Evolutionary conservation across 2,113 vertebrate species (phyloP).

Genomic region (Microtus montanus): DNA sequence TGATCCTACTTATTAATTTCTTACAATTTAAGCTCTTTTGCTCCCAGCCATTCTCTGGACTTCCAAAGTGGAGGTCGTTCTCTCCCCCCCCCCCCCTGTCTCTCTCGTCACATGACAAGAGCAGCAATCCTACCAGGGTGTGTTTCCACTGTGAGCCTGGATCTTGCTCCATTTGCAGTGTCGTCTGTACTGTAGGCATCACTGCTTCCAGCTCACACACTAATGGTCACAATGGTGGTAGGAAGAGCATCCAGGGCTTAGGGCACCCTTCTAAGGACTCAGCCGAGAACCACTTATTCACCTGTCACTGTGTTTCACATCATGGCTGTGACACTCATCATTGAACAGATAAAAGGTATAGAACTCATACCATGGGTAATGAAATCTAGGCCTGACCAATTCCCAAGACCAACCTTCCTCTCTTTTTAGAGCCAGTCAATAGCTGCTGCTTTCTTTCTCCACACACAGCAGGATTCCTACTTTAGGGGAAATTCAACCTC

Average conservation of each 20-base stretch:
- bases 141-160: neutral
- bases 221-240: accelerated
- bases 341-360: neutral
- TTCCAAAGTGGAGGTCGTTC: neutral
- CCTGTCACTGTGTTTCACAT: neutral
- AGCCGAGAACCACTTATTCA: neutral
- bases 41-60: neutral
- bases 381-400: neutral
- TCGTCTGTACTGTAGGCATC: neutral
- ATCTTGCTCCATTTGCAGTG: neutral
- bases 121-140: neutral
- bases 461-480: neutral
- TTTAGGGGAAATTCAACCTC: neutral
- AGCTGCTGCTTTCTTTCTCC: neutral
- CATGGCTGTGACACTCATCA: neutral
- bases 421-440: neutral
- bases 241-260: neutral
- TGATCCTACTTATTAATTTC: neutral
- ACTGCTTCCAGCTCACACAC: neutral
- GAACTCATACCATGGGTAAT: neutral
- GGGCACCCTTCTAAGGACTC: neutral
- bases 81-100: too few relatives aligned
- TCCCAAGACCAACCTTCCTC: neutral
- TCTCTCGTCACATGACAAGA: neutral
- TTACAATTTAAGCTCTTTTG: neutral